Conservation (phyloP, 2,888 invertebrate species). For the Rhagonycha lutea region DNA sequence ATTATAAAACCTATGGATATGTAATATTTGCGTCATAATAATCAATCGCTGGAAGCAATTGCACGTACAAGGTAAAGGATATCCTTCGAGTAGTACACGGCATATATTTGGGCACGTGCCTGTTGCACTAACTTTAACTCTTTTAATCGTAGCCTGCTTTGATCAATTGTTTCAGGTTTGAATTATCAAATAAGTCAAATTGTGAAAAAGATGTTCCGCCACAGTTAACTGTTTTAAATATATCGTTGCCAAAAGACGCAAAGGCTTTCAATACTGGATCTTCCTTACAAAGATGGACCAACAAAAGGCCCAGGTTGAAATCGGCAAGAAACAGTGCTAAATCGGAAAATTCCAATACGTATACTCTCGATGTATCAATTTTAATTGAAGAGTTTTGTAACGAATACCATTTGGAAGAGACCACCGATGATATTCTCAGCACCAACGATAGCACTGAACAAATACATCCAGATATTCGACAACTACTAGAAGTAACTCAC, state of each 20-base stretch:
- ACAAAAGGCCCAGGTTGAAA: slow-evolving; percentile 46
- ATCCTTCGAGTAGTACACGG: no score
- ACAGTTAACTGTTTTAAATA: slow-evolving; percentile 40
- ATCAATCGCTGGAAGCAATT: background rate
- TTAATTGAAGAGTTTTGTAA: slow-evolving; percentile 23
- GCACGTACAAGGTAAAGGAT: background rate
- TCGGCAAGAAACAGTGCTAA: slow-evolving; percentile 33
- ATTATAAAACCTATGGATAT: background rate
- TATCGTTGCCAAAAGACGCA: slow-evolving; percentile 43
- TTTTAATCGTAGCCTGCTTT: no score
- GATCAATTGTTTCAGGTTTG: background rate
- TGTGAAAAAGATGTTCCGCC: slow-evolving; percentile 8
- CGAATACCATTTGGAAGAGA: slow-evolving; percentile 15
- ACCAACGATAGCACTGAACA: slow-evolving; percentile 30
- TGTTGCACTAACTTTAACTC: no score
- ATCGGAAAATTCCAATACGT: slow-evolving; percentile 11
- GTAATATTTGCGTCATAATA: background rate
- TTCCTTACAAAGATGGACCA: slow-evolving; percentile 48
- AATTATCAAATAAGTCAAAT: background rate
- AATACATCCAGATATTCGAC: slow-evolving; percentile 46
- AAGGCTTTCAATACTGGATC: slow-evolving; percentile 45
- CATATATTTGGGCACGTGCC: no score
- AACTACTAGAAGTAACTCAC: slow-evolving; percentile 28
- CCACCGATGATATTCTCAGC: background rate
- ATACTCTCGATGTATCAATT: slow-evolving; percentile 21